Conservation (phyloP, 1,140 invertebrate species). For the Tribolium madens region DNA sequence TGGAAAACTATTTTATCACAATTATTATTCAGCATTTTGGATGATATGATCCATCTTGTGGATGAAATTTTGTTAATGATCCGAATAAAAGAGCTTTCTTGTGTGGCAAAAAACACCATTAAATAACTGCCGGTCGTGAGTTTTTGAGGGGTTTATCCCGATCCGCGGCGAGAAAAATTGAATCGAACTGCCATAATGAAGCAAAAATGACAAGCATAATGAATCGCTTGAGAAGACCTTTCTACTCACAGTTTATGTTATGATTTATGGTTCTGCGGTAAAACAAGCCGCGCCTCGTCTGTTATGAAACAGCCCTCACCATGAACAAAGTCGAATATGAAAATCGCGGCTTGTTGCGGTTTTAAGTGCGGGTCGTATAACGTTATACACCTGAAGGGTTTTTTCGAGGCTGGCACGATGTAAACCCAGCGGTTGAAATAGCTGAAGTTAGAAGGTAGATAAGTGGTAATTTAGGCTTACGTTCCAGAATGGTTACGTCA, state of each 20-base stretch:
- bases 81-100: neutral
- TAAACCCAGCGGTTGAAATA: conserved; percentile 16
- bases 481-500: conserved; percentile 15
- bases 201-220: conserved; percentile 1
- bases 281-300: neutral
- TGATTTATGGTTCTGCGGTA: conserved; percentile 9
- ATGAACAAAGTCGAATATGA: conserved; percentile 15
- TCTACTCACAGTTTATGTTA: neutral
- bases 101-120: neutral
- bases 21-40: no score
- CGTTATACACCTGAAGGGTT: conserved; percentile 6
- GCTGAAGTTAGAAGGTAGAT: conserved; percentile 24
- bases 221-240: conserved; percentile 6
- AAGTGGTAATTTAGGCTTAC: conserved; percentile 29
- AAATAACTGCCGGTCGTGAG: neutral
- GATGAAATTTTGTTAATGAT: neutral
- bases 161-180: neutral
- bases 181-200: conserved; percentile 1
- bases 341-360: conserved; percentile 27
- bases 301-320: conserved; percentile 7
- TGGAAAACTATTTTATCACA: no score
- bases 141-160: neutral
- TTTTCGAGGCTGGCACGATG: conserved; percentile 9
- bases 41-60: neutral
- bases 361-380: conserved; percentile 10